These are phyloP conservation scores for Cossypha polioptera DNA, from an alignment of 2,797 vertebrate genomes.

Conservation along the genomic window DNA sequence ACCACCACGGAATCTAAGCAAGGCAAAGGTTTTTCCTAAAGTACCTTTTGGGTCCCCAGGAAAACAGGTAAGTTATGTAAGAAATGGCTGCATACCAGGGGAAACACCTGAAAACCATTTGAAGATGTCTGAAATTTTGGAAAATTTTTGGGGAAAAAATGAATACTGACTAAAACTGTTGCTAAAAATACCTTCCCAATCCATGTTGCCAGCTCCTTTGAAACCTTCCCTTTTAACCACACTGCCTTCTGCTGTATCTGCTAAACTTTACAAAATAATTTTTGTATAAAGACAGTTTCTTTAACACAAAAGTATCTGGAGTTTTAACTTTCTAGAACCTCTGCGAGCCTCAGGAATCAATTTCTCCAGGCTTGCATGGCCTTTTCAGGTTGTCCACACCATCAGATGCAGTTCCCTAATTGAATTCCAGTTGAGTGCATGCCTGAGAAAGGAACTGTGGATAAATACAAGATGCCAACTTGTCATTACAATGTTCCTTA, in stretches of 20 bases:
- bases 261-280: background rate
- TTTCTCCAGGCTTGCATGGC: background rate
- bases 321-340: background rate
- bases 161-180: background rate
- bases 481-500: constrained; percentile 41
- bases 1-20: background rate
- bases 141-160: background rate
- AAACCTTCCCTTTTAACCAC: background rate
- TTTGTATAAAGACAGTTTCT: background rate
- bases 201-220: background rate
- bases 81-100: background rate
- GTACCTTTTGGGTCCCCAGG: background rate
- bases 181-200: background rate
- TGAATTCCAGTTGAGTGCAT: background rate
- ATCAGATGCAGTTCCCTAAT: background rate
- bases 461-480: constrained; percentile 30
- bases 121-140: background rate
- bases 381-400: constrained; percentile 1
- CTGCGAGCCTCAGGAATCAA: background rate
- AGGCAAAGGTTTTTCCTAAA: background rate
- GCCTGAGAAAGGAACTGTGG: background rate
- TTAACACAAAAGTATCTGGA: background rate
- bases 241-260: background rate
- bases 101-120: background rate
- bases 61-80: background rate